phyloP scores from a whole-genome alignment of 2,113 vertebrate species.

The Tylochromis polylepis region DNA sequence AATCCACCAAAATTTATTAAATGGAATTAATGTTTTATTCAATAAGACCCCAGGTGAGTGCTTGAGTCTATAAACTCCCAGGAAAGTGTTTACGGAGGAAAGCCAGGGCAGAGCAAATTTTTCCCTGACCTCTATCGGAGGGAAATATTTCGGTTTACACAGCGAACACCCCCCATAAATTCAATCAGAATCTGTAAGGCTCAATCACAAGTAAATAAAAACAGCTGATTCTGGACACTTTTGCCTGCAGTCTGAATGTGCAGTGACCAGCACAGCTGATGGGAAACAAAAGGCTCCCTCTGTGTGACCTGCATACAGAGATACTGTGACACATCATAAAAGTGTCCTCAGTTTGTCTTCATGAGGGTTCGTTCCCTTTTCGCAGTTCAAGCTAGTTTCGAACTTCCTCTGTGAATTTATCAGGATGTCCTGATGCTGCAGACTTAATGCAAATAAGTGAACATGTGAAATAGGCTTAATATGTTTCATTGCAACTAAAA shows the following conservation, averaged over 20 bases:
- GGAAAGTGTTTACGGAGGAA: background rate
- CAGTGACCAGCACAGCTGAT: background rate
- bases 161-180: background rate
- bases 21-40: background rate
- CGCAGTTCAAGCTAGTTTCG: background rate
- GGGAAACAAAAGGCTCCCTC: background rate
- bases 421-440: background rate
- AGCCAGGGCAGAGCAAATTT: background rate
- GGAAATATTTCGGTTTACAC: background rate
- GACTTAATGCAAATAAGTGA: background rate
- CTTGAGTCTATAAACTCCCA: background rate
- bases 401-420: background rate
- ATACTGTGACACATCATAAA: background rate
- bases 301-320: too few species aligned
- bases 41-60: fast-evolving
- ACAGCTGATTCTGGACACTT: too few species aligned
- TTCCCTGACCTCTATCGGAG: background rate
- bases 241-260: too few species aligned
- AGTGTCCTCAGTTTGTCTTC: background rate
- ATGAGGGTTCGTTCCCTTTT: background rate
- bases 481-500: background rate
- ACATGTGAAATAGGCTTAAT: background rate
- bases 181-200: background rate
- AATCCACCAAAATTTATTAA: background rate
- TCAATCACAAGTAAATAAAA: background rate